Base-by-base conservation (phyloP, 2,888 invertebrate genomes). In the Holacanthella duospinosa region DNA sequence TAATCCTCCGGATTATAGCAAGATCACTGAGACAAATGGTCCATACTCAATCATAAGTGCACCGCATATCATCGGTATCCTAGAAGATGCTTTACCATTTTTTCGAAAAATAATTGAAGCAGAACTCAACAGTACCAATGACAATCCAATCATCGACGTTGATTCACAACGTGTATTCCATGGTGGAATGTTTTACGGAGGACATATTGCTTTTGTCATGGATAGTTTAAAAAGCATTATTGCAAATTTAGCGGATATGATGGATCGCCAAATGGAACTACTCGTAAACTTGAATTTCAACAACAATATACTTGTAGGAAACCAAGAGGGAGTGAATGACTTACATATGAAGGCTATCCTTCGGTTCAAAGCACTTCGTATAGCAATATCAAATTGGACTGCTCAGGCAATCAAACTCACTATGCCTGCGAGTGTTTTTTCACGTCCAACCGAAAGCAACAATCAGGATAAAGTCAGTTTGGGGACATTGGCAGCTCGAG, bases 381-480 rank as follows among this genome's bases (percentile, higher is more conserved):
- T 61, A 4, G 6, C 25, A 4, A 26, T 21, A 4, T 61, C 61
- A 4, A 56, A 9, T 19, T 61, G 55, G 61, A 61, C 61, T 25
- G 61, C 61, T 19, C 56, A 61, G 27, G 61, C 61, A 2, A 25
- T 61, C 9, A 61, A 61, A 56, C 26, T 16, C 6, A 58, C 62
- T 2, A 62, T 62, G 62, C 62, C 62, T 3, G 62, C 57, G 2
- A 44, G 48, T 16, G 62, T 58, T 2, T 62, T 62, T 58, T 58
- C 62, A 2, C 29, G 62, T 12, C 58, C 62, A 21, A 62, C 62
- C 12, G 62, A 62, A 48, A 29, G 43, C 29, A 57, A 62, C 43
- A 43, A 27, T 44, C 58, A 58, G 36, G 62, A 62, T n/a, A 62
- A 62, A 25, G 62, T 62, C 12, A 58, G 62, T 29, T 58, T 62